A percentile compares a stretch with the other conserved stretches of the same genome.
phyloP scores from a whole-genome alignment of 2,888 invertebrate genomes.

The Biston stratarius region DNA sequence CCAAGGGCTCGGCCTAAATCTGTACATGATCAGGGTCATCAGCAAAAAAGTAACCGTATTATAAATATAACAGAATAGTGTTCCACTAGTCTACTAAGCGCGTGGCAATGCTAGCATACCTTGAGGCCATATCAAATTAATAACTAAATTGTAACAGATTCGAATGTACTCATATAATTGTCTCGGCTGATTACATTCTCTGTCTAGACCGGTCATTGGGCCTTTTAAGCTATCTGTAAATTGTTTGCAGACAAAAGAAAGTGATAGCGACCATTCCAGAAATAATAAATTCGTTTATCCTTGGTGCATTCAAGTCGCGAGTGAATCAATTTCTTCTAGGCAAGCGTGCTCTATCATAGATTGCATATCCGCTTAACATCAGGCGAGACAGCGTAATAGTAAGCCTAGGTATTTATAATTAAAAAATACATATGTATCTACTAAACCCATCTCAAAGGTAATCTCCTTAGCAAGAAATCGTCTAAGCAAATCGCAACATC shows the following conservation, averaged over 20 bases:
- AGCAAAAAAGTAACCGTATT: constrained; percentile 79
- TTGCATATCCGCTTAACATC: too few species aligned
- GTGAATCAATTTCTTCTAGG: too few species aligned
- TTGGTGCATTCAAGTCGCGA: too few species aligned
- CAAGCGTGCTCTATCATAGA: too few species aligned
- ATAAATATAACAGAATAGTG: constrained; percentile 80
- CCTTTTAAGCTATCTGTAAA: constrained; percentile 23
- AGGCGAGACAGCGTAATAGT: too few species aligned
- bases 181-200: constrained; percentile 11
- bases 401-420: too few species aligned
- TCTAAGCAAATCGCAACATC: too few species aligned
- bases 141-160: constrained; percentile 44
- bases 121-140: constrained; percentile 68
- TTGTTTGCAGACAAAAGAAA: constrained; percentile 25
- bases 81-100: constrained; percentile 78
- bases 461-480: background rate
- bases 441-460: background rate
- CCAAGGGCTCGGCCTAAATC: constrained; percentile 69
- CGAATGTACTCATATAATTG: constrained; percentile 28
- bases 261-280: constrained; percentile 18
- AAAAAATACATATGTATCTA: background rate
- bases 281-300: too few species aligned
- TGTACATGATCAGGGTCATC: constrained; percentile 68
- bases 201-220: background rate
- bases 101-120: constrained; percentile 61